Conservation (phyloP, 2,888 invertebrate genomes). For the Tetrapedia diversipes region DNA sequence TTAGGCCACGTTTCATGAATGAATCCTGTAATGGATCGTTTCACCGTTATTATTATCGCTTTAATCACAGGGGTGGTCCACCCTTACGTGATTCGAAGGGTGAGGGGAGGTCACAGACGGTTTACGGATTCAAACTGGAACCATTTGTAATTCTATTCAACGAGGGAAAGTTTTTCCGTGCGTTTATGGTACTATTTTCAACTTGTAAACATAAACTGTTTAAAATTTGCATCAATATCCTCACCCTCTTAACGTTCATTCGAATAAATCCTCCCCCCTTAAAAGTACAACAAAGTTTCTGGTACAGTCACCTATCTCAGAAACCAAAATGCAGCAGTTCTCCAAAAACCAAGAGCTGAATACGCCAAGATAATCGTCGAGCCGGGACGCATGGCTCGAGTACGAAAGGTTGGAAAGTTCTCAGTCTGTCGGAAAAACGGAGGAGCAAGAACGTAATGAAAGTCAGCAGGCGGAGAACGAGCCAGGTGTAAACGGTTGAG, state of each 20-base stretch:
- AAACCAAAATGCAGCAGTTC: too few species aligned
- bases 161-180: not conserved
- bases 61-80: not conserved
- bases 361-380: too few species aligned
- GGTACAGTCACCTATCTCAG: too few species aligned
- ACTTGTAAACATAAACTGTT: not conserved
- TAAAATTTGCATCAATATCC: too few species aligned
- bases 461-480: constrained; percentile 2
- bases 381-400: too few species aligned
- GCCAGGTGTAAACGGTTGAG: constrained; percentile 24
- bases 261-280: too few species aligned
- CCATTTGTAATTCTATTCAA: not conserved
- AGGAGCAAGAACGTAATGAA: constrained; percentile 44
- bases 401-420: constrained; percentile 12
- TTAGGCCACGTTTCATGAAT: constrained; percentile 12
- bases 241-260: too few species aligned
- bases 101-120: not conserved
- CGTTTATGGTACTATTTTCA: not conserved
- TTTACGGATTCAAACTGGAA: constrained; percentile 12
- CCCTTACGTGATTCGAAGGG: not conserved
- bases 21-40: constrained; percentile 29
- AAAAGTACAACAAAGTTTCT: too few species aligned
- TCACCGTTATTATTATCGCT: constrained; percentile 19
- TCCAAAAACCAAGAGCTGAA: too few species aligned
- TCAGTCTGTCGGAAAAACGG: constrained; percentile 17